These are phyloP conservation scores for Benitochromis conjunctus DNA, from an alignment of 2,113 vertebrate genomes.

Conservation along the genomic window DNA sequence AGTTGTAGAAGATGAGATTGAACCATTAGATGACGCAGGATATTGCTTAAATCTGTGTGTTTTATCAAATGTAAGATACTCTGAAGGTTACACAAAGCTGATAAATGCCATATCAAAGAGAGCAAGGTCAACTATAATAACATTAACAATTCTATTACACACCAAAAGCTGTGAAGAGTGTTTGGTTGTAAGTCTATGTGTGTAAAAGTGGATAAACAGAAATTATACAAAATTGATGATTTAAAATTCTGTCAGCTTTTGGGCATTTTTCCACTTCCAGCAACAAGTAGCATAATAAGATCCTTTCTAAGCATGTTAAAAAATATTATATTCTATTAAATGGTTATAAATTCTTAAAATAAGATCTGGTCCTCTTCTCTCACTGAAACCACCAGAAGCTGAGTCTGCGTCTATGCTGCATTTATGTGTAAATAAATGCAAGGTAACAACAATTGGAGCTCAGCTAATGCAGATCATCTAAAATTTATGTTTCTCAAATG, in stretches of 20 bases:
- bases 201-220: not conserved
- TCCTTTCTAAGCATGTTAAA: not conserved
- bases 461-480: not conserved
- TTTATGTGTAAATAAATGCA: not conserved
- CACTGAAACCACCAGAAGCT: not conserved
- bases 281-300: not conserved
- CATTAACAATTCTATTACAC: not conserved
- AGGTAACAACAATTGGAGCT: not conserved
- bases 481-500: not conserved
- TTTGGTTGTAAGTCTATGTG: not conserved
- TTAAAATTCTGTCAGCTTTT: not conserved
- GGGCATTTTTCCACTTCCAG: not conserved
- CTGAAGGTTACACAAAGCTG: constrained; percentile 14
- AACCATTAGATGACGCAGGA: constrained; percentile 21
- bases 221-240: not conserved
- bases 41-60: not conserved
- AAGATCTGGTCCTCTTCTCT: not conserved
- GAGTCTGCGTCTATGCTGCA: not conserved
- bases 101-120: constrained; percentile 18
- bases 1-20: constrained; percentile 37
- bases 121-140: constrained; percentile 15
- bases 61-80: constrained; percentile 12
- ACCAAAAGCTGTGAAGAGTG: not conserved
- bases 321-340: not conserved
- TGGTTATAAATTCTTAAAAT: not conserved